Percentiles rank a stretch among this genome's conserved stretches.
Evolutionary conservation across 2,888 invertebrate species (phyloP).

Genomic region (Cecidostiba fungosa): DNA sequence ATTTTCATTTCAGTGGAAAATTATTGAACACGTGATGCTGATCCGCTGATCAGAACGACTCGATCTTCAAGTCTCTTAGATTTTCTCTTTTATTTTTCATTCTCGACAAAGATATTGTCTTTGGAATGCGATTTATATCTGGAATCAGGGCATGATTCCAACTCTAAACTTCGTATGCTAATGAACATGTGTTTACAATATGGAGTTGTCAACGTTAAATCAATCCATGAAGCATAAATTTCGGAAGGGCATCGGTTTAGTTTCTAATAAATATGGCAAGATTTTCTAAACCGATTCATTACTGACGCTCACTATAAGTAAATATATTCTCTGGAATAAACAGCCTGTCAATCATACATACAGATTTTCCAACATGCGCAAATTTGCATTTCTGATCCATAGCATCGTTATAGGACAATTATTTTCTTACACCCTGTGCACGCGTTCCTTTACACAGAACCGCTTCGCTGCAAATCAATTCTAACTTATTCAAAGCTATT

Average conservation of each 20-base stretch:
- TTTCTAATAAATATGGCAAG: not conserved
- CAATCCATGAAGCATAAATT: not conserved
- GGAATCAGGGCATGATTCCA: slow-evolving; percentile 75
- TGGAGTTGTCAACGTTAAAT: too few species aligned
- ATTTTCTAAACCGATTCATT: not conserved
- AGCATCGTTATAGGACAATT: slow-evolving; percentile 31
- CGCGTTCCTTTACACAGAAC: not conserved
- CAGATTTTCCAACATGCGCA: not conserved
- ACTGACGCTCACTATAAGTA: not conserved
- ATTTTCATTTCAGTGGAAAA: slow-evolving; percentile 66
- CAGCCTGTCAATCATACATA: not conserved
- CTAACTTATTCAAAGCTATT: slow-evolving; percentile 77
- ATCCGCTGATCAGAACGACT: not conserved
- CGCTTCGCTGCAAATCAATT: slow-evolving; percentile 74
- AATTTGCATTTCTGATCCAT: not conserved
- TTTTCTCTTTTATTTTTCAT: not conserved
- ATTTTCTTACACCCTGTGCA: slow-evolving; percentile 8
- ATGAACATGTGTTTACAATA: too few species aligned
- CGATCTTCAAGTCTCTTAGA: not conserved
- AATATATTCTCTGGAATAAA: slow-evolving; percentile 7
- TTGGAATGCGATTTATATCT: slow-evolving; percentile 74
- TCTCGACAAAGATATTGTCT: slow-evolving; percentile 68
- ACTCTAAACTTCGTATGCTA: slow-evolving; percentile 40
- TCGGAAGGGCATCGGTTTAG: not conserved
- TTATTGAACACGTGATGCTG: slow-evolving; percentile 25